These are phyloP conservation scores for Luehdorfia chinensis DNA, from an alignment of 1,140 invertebrate species.

Conservation along the genomic window DNA sequence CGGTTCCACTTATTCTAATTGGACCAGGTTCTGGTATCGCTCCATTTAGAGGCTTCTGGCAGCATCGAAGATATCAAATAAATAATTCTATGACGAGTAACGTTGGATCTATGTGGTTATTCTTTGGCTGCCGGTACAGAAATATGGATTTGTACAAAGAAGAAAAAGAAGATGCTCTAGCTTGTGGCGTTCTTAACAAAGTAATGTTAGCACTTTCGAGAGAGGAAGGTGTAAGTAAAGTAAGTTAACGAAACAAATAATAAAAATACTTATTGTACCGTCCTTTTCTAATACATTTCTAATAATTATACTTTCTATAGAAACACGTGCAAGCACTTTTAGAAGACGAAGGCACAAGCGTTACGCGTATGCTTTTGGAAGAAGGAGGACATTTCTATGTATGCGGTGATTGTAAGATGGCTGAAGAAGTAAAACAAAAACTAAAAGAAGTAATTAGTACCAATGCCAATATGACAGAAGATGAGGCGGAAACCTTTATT, in stretches of 20 bases:
- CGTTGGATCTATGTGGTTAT: conserved; percentile 87
- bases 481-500: conserved; percentile 90
- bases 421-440: conserved; percentile 96
- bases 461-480: conserved; percentile 85
- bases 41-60: conserved; percentile 96
- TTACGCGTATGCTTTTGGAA: conserved; percentile 87
- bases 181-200: conserved; percentile 84
- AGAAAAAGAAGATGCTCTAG: conserved; percentile 87
- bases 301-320: conserved; percentile 75
- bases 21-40: conserved; percentile 96
- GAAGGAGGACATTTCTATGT: conserved; percentile 96
- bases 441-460: conserved; percentile 91
- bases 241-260: conserved; percentile 56
- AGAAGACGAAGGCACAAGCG: conserved; percentile 84
- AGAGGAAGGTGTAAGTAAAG: conserved; percentile 88
- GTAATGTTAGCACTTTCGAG: conserved; percentile 92
- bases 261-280: too few species aligned
- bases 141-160: conserved; percentile 91
- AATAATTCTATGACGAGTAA: conserved; percentile 27
- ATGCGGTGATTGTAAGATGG: conserved; percentile 99
- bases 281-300: conserved; percentile 1
- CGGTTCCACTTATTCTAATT: conserved; percentile 93
- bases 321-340: conserved; percentile 96
- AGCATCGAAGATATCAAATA: conserved; percentile 79
- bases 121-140: conserved; percentile 92